These are phyloP conservation scores for Meriones unguiculatus DNA, from an alignment of 2,113 vertebrate genomes.

Conservation along the genomic window DNA sequence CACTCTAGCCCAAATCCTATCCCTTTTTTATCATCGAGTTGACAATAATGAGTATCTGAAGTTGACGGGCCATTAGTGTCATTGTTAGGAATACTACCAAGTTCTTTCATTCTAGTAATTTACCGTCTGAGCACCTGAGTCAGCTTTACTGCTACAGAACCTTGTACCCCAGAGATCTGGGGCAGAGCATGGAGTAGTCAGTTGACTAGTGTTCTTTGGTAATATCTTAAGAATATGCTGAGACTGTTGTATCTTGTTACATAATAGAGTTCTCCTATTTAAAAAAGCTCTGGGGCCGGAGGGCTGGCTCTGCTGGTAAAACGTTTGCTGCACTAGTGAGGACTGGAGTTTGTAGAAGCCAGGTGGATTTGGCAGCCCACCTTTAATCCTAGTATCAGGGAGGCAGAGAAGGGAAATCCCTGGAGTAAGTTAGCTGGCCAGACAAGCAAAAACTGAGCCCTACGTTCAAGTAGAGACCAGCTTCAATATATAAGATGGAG, in stretches of 20 bases:
- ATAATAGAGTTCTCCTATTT: background rate
- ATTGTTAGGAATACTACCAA: background rate
- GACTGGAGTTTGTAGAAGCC: background rate
- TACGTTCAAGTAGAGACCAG: background rate
- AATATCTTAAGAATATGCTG: slow-evolving; percentile 4
- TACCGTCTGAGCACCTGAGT: background rate
- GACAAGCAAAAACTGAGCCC: no score
- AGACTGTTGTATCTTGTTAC: background rate
- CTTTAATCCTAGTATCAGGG: background rate
- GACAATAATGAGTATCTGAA: background rate
- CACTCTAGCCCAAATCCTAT: background rate
- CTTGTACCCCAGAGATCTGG: background rate
- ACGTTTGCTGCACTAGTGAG: background rate
- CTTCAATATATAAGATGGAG: background rate
- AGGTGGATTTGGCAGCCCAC: background rate
- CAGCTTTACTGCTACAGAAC: background rate
- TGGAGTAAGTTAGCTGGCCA: background rate
- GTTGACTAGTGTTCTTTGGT: background rate
- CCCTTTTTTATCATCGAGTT: background rate
- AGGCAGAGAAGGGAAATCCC: background rate
- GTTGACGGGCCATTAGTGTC: background rate
- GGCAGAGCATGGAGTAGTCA: background rate
- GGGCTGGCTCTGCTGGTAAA: background rate
- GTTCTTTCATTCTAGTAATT: background rate
- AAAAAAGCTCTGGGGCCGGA: background rate